Conservation (phyloP, 2,888 invertebrate genomes). For the Trilocha varians region DNA sequence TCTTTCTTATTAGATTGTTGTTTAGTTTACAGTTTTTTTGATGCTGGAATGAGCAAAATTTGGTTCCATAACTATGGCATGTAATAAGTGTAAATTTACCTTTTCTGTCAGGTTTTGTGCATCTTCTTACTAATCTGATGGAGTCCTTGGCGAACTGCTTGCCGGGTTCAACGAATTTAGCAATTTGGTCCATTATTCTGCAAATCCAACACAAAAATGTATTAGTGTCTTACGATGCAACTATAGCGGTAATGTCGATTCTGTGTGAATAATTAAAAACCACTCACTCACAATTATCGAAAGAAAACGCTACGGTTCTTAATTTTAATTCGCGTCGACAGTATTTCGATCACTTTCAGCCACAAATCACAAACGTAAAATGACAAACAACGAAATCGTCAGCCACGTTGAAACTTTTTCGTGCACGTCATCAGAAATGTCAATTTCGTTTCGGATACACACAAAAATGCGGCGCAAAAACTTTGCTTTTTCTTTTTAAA, state of each 20-base stretch:
- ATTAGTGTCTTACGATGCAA: not conserved
- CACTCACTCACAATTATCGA: not conserved
- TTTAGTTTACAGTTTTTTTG: too few species aligned
- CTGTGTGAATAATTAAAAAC: not conserved
- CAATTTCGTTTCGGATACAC: slow-evolving; percentile 27
- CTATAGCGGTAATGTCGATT: not conserved
- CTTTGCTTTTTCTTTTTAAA: too few species aligned
- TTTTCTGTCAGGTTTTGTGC: slow-evolving; percentile 99
- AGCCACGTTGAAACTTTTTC: slow-evolving; percentile 62
- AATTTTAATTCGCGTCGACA: not conserved
- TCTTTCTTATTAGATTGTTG: too few species aligned
- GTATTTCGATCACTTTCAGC: not conserved
- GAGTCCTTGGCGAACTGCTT: slow-evolving; percentile 99
- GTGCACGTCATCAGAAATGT: slow-evolving; percentile 51
- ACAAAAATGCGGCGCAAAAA: too few species aligned
- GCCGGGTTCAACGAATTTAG: slow-evolving; percentile 94
- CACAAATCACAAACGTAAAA: not conserved
- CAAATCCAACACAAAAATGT: slow-evolving; percentile 22
- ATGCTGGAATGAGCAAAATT: too few species aligned
- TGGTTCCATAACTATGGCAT: too few species aligned
- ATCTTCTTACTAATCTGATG: slow-evolving; percentile 96
- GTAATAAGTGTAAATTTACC: slow-evolving; percentile 66
- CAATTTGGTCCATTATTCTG: slow-evolving; percentile 95
- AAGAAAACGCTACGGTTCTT: not conserved
- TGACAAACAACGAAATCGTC: slow-evolving; percentile 45